These are phyloP conservation scores for Pelusios castaneus DNA, from an alignment of 2,113 vertebrate genomes.

Conservation along the genomic window DNA sequence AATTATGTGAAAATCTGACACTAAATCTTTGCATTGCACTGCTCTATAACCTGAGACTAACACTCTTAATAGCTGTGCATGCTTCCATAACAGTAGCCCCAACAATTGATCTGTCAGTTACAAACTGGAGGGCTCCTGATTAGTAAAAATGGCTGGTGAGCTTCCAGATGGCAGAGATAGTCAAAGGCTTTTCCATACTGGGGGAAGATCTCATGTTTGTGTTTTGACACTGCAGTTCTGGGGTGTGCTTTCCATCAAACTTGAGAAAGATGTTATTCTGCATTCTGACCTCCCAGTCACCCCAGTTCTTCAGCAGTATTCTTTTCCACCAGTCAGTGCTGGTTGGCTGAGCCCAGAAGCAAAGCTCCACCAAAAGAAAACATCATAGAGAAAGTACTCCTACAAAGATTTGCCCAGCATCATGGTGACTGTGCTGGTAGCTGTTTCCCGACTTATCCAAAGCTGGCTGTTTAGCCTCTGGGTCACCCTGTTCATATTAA, in stretches of 20 bases:
- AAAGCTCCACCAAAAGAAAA: not conserved
- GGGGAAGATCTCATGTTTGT: not conserved
- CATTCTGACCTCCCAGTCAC: not conserved
- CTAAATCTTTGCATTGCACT: not conserved
- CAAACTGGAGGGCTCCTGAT: not conserved
- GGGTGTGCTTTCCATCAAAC: not conserved
- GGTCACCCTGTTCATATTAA: not conserved
- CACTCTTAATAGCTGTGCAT: not conserved
- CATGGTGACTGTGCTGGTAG: not conserved
- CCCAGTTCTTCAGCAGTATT: not conserved
- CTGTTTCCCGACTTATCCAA: not conserved
- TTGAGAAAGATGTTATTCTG: not conserved
- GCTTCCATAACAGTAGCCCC: not conserved
- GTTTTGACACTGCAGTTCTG: not conserved
- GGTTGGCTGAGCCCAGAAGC: not conserved
- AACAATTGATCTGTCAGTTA: not conserved
- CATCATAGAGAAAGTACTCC: not conserved
- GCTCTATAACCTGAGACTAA: not conserved
- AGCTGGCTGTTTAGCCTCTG: not conserved
- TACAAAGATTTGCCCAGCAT: not conserved
- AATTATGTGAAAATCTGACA: not conserved
- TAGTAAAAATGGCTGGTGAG: not conserved
- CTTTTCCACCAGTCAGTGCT: not conserved
- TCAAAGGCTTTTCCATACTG: not conserved
- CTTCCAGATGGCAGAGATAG: not conserved